Conservation (phyloP, 2,888 invertebrate species). For the Chrysolina americana region DNA sequence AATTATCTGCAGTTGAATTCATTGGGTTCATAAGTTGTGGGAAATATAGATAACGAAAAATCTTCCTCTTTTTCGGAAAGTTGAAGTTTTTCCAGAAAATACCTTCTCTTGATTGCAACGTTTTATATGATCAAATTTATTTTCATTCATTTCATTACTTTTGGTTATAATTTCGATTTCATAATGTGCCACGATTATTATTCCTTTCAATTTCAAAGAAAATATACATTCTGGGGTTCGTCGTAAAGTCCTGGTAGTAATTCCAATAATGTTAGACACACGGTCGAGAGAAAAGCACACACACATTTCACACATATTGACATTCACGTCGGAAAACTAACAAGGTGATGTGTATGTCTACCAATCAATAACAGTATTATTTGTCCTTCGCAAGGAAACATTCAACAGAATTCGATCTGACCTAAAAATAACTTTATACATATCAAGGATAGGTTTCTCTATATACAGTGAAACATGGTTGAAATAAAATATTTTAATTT, state of each 20-base stretch:
- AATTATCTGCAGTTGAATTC: no score
- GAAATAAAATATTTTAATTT: no score
- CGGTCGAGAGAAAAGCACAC: conserved; percentile 21
- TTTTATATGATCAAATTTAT: no score
- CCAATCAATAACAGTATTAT: conserved; percentile 19
- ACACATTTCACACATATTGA: conserved; percentile 25
- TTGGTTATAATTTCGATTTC: background rate
- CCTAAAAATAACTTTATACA: background rate
- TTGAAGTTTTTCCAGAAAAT: no score
- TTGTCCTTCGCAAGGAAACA: conserved; percentile 20
- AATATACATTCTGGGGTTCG: background rate
- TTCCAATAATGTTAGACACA: conserved; percentile 21
- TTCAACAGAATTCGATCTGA: conserved; percentile 11
- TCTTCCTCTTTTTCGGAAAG: no score
- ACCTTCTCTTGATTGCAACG: no score
- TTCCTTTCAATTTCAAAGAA: background rate
- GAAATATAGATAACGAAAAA: no score
- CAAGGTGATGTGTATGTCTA: conserved; percentile 23
- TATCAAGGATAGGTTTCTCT: background rate
- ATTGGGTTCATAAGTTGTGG: no score
- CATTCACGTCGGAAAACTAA: conserved; percentile 18
- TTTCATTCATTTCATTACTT: no score
- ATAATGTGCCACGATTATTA: background rate
- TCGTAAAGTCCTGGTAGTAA: background rate
- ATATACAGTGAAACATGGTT: no score